Evolutionary conservation across 2,113 vertebrate genomes (phyloP).

Genomic region (Numenius arquata): DNA sequence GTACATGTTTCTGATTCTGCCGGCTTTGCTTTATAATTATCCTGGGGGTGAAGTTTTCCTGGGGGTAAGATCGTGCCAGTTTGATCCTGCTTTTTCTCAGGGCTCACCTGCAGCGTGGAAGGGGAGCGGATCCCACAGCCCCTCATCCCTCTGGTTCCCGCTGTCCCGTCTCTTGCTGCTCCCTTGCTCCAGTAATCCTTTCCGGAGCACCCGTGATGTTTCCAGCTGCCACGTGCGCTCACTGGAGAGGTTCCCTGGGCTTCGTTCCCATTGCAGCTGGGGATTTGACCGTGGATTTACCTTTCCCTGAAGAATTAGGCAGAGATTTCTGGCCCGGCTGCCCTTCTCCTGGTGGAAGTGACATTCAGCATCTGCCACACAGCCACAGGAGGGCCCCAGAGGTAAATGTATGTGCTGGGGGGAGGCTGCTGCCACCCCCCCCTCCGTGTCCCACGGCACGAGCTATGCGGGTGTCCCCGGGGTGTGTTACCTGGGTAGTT

Average conservation of each 20-base stretch:
- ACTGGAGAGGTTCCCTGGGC: background rate
- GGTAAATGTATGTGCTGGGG: rapidly evolving
- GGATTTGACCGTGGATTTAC: background rate
- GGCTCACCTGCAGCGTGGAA: rapidly evolving
- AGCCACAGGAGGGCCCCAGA: background rate
- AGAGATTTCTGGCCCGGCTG: background rate
- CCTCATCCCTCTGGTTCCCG: background rate
- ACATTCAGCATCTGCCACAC: rapidly evolving
- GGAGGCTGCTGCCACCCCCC: background rate
- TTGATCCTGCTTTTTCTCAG: background rate
- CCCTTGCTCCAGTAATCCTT: rapidly evolving
- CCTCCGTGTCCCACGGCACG: rapidly evolving
- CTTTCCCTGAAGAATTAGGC: background rate
- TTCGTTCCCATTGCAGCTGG: background rate
- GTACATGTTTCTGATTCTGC: background rate
- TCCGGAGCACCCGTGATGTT: rapidly evolving
- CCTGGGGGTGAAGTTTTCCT: background rate
- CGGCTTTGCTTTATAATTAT: background rate
- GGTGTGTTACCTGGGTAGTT: rapidly evolving
- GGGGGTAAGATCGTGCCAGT: rapidly evolving
- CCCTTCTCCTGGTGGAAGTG: background rate
- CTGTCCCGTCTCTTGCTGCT: background rate
- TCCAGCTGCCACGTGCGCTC: background rate
- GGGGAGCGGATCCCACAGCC: background rate
- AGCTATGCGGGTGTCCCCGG: rapidly evolving